Evolutionary conservation across 2,113 vertebrate species (phyloP), one percentile per base, ranked within the genome.

Genomic region (Chaenogobius annularis): DNA sequence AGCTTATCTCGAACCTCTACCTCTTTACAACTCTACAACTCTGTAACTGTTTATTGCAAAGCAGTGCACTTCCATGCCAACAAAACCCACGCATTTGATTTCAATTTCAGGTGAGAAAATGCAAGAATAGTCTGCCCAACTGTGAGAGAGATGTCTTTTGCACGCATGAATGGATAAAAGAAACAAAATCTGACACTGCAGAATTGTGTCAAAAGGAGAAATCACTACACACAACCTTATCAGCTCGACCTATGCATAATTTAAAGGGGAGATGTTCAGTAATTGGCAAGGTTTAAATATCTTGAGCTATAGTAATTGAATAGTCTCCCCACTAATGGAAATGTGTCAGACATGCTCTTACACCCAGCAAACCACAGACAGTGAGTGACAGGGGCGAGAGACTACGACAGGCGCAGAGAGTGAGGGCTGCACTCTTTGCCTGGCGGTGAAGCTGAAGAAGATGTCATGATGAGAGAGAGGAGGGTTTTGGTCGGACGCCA

Each of bases 221-320:
- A 90, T 92, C 84, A 78, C 84, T 89, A 85, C 84, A 81, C 89
- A 83, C 80, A 83, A 80, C 78, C 85, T 89, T 89, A 91, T 89
- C 91, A 90, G 84, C 88, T 83, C 85, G 76, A 70, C 77, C 79
- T 90, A 91, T 92, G 91, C 87, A 92, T 92, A 91, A 92, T 92
- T 92, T 89, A 93, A 87, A 87, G 84, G 83, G 88, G 86, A 91
- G 89, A 92, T 93, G 90, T 92, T 92, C 89, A 77, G 91, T 93
- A 93, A 94, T 93, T 93, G 91, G 92, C 90, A 91, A 89, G 90
- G 90, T 92, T 93, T 92, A 92, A 92, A 92, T 92, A 92, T 92
- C 88, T 88, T 86, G 86, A 92, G 90, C 91, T 87, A 87, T 90
- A 87, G 90, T 92, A 93, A 93, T 93, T 93, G 92, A 94, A 93